A percentile compares a stretch with the other conserved stretches of the same genome.
Evolutionary conservation across 2,113 vertebrate genomes (phyloP).

Genomic region (Rafetus swinhoei): DNA sequence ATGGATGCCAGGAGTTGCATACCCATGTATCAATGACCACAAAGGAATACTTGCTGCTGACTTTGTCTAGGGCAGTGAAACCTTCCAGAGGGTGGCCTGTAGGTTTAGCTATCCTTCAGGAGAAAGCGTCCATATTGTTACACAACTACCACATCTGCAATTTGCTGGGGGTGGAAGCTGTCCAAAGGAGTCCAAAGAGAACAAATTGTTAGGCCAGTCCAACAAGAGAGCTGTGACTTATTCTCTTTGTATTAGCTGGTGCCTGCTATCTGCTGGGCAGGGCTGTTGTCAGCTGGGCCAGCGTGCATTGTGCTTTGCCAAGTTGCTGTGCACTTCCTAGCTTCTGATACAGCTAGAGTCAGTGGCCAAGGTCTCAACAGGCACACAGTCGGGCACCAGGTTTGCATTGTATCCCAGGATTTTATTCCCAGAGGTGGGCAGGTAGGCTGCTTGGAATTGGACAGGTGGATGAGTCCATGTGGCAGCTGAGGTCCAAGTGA

Average conservation of each 20-base stretch:
- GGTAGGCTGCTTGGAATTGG: neutral
- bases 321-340: neutral
- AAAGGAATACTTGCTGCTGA: neutral
- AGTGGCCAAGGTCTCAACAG: neutral
- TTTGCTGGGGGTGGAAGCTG: neutral
- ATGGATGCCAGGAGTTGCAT: neutral
- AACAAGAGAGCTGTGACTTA: neutral
- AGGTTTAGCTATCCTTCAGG: neutral
- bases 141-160: neutral
- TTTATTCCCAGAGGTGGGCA: neutral
- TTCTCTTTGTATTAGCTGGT: neutral
- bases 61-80: neutral
- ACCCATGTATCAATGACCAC: neutral
- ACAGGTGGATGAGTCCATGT: neutral
- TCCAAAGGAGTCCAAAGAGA: neutral
- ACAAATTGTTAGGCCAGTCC: neutral
- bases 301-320: neutral
- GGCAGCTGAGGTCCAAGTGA: neutral
- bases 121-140: neutral
- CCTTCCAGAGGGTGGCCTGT: neutral
- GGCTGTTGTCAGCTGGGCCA: neutral
- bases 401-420: fast-evolving
- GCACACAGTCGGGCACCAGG: neutral
- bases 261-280: neutral
- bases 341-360: neutral